Evolutionary conservation across 37 sponge, comb jelly and placozoan genomes (phyloP), one percentile per base, ranked within the genome.

Genomic region (Eunapius fragilis): DNA sequence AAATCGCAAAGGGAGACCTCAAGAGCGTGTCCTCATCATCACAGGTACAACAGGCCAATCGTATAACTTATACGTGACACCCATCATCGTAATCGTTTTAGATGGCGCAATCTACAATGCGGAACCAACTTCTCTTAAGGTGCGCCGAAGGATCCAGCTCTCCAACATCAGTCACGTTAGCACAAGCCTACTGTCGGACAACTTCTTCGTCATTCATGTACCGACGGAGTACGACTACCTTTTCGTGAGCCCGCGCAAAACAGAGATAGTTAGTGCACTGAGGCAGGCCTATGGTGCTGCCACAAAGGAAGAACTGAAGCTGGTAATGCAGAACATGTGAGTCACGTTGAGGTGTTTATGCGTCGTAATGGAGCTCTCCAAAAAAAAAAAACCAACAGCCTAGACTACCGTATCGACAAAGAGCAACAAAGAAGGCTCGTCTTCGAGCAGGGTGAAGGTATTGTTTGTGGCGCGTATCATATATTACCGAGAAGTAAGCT

Each of bases 171-270:
- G 91, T 37, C 94, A 90, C 79, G 76, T 96, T 72, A 93, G 91
- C 70, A 77, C 86, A 31, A 93, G 94, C 31, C 83, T 72, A 28
- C 80, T 96, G 23, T 83, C 86, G 5, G 96, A 96, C 89, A 96
- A 96, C 88, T 93, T 96, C 78, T 93, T 96, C 72, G 82, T 96
- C 27, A 74, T 96, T 25, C 94, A 93, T 76, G 96, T 96, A 4
- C 96, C 96, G 0, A 35, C 90, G 3, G 96, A 96, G 78, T 93
- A 96, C 70, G 96, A 96, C 68, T 93, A 93, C 32, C 84, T 96
- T 35, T 91, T 76, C 67, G 81, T 93, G 34, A 96, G 96, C 68
- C 83, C 91, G 80, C 67, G 87, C 25, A 91, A 91, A 75, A 91
- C 91, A 26, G 91, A 91, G 72, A 76, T 91, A 13, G 37, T 91